These are phyloP conservation scores for Corythornis cristatus DNA, from an alignment of 2,113 vertebrate genomes.

Conservation along the genomic window DNA sequence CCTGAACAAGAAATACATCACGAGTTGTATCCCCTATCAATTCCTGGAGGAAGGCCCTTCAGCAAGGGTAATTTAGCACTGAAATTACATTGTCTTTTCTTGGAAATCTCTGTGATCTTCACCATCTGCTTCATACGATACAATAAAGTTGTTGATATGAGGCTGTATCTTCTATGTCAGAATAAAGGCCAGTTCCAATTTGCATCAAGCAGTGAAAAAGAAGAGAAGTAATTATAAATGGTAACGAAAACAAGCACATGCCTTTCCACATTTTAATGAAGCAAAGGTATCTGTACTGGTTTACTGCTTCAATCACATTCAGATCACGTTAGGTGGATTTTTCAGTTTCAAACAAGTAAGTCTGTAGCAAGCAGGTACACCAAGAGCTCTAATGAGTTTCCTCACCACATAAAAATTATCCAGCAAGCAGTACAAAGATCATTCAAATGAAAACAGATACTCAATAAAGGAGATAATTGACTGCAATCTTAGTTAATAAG, in stretches of 20 bases:
- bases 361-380: conserved; percentile 9
- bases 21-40: background rate
- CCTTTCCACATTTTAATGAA: conserved; percentile 49
- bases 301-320: conserved; percentile 38
- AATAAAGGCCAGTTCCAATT: conserved; percentile 53
- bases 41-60: background rate
- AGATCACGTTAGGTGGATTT: conserved; percentile 29
- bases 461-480: conserved; percentile 60
- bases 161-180: background rate
- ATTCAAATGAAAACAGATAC: conserved; percentile 67
- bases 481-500: conserved; percentile 67
- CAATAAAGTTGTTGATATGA: conserved; percentile 58
- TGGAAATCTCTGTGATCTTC: conserved; percentile 55
- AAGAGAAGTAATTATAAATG: conserved; percentile 35
- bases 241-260: conserved; percentile 45
- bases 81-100: conserved; percentile 39
- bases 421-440: conserved; percentile 29
- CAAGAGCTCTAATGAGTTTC: conserved; percentile 58
- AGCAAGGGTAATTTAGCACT: conserved; percentile 37
- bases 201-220: conserved; percentile 14
- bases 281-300: background rate
- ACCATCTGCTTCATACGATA: conserved; percentile 45
- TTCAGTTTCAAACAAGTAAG: conserved; percentile 26
- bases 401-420: conserved; percentile 52
- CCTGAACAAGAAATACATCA: background rate